phyloP scores from a whole-genome alignment of 1,140 invertebrate species.

The Oncopeltus fasciatus region DNA sequence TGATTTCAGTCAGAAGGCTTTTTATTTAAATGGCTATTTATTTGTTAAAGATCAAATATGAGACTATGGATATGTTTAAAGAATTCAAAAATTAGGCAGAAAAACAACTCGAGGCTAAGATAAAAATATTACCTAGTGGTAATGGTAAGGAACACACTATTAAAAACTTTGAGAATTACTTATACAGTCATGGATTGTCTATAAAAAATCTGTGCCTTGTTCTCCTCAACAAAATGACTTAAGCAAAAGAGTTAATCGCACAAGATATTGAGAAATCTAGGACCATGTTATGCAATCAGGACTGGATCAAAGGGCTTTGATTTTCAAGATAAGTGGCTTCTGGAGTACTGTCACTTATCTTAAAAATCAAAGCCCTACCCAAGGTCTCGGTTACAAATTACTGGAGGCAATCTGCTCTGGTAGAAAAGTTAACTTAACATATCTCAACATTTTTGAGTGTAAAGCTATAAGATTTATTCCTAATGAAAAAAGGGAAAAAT shows the following conservation, averaged over 20 bases:
- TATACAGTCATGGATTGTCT: background rate
- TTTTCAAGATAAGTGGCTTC: background rate
- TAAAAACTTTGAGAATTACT: background rate
- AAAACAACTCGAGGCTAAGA: background rate
- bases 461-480: too few relatives aligned
- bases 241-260: background rate
- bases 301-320: background rate
- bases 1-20: slow-evolving; percentile 26
- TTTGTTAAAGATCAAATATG: background rate
- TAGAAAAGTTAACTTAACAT: background rate
- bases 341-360: background rate
- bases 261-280: background rate
- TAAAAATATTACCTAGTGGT: background rate
- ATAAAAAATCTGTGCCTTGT: background rate
- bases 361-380: background rate
- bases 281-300: too few relatives aligned
- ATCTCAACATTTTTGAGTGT: background rate
- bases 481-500: too few relatives aligned
- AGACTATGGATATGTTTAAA: background rate
- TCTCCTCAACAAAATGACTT: background rate
- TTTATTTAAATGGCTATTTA: too few relatives aligned
- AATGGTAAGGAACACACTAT: too few relatives aligned
- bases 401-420: background rate
- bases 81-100: background rate
- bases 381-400: too few relatives aligned